Evolutionary conservation across 2,113 vertebrate genomes (phyloP).

Genomic region (Oreotrochilus melanogaster): DNA sequence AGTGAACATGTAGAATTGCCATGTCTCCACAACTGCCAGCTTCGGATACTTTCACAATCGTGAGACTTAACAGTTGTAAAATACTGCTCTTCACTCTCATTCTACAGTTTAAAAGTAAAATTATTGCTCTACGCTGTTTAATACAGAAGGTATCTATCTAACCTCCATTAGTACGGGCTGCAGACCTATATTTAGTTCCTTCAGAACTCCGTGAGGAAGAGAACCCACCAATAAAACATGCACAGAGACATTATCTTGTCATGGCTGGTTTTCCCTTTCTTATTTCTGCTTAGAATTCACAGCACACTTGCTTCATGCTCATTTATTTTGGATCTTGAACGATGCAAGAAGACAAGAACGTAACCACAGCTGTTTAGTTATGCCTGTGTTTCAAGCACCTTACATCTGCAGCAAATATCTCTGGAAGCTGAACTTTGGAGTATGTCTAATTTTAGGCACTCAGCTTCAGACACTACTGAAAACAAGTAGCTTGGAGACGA

Average conservation of each 20-base stretch:
- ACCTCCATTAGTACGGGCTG: neutral
- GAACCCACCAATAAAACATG: neutral
- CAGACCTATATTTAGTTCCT: neutral
- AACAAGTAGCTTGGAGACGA: slow-evolving; percentile 15
- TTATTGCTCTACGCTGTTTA: neutral
- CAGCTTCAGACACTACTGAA: neutral
- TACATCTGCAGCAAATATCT: slow-evolving; percentile 9
- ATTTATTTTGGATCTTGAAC: neutral
- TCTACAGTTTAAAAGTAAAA: neutral
- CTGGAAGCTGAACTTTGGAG: slow-evolving; percentile 4
- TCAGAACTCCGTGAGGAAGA: neutral
- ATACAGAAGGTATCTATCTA: neutral
- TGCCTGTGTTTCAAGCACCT: neutral
- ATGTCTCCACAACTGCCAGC: neutral
- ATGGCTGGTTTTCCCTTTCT: neutral
- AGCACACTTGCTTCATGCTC: neutral
- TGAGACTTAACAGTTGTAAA: neutral
- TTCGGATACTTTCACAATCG: neutral
- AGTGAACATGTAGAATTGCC: neutral
- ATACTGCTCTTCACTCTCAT: neutral
- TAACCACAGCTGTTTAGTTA: neutral
- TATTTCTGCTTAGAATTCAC: slow-evolving; percentile 9
- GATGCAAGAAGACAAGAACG: neutral
- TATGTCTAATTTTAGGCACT: slow-evolving; percentile 12
- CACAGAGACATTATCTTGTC: neutral